A percentile compares a stretch with the other conserved stretches of the same genome.
Conservation (phyloP, 2,113 vertebrate genomes). For the Perca schrenkii region DNA sequence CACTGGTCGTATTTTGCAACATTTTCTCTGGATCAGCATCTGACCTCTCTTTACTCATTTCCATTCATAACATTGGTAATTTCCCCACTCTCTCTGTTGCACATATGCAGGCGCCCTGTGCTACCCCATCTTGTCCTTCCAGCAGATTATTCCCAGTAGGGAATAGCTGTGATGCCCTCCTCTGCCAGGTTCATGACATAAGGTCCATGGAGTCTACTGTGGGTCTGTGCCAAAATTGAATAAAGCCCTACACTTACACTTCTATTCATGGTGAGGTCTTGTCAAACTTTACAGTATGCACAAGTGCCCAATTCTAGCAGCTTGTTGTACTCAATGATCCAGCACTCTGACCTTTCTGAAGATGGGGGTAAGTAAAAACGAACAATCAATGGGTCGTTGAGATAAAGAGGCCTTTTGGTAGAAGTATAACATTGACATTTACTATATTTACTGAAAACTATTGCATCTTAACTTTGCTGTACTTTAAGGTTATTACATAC, state of each 20-base stretch:
- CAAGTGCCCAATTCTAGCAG: constrained; percentile 5
- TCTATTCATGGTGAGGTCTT: neutral
- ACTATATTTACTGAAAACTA: neutral
- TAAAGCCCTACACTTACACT: constrained; percentile 8
- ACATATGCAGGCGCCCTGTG: constrained; percentile 25
- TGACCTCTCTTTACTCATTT: neutral
- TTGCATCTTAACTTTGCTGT: neutral
- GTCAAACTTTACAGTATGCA: constrained; percentile 17
- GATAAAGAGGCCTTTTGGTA: constrained; percentile 10
- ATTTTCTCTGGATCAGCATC: constrained; percentile 2
- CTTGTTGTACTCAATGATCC: neutral
- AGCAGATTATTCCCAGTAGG: constrained; percentile 26
- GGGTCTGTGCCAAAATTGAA: constrained; percentile 26
- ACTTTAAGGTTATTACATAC: neutral
- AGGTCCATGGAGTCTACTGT: neutral
- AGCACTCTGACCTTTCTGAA: constrained; percentile 8
- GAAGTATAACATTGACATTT: constrained; percentile 3
- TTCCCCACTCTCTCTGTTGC: constrained; percentile 1
- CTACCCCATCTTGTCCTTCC: constrained; percentile 14
- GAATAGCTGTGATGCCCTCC: constrained; percentile 19
- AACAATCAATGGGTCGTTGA: constrained; percentile 14
- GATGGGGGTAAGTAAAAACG: neutral
- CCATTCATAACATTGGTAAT: neutral
- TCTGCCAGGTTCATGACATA: constrained; percentile 40
- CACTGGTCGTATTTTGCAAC: neutral